phyloP scores from a whole-genome alignment of 2,888 invertebrate genomes.

The Conistra vaccinii region DNA sequence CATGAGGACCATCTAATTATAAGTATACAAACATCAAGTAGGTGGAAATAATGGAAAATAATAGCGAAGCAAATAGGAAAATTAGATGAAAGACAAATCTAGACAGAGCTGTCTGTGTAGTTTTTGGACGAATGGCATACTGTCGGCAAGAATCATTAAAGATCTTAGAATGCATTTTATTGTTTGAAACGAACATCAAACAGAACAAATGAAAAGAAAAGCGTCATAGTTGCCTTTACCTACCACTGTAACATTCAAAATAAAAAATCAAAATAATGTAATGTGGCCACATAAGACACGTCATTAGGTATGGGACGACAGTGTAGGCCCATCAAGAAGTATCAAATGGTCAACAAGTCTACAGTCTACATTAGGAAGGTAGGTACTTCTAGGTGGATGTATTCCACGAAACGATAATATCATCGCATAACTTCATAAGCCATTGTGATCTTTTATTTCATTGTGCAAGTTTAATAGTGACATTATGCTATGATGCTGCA shows the following conservation, averaged over 20 bases:
- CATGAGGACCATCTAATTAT: neutral
- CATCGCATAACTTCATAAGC: neutral
- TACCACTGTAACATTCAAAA: neutral
- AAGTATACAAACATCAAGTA: neutral
- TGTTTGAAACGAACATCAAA: conserved; percentile 26
- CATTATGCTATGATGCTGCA: conserved; percentile 30
- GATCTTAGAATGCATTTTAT: neutral
- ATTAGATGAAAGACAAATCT: conserved; percentile 22
- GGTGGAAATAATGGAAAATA: neutral
- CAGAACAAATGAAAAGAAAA: too few relatives aligned
- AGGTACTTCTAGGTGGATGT: neutral
- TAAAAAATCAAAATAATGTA: too few relatives aligned
- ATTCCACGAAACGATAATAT: neutral
- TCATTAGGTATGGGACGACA: too few relatives aligned
- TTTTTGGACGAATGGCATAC: neutral
- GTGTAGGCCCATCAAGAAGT: too few relatives aligned
- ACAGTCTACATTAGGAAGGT: too few relatives aligned
- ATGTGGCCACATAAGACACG: too few relatives aligned
- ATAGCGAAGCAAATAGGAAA: neutral
- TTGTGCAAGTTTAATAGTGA: conserved; percentile 10
- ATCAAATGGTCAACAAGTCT: too few relatives aligned
- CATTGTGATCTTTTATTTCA: neutral
- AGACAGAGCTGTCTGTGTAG: conserved; percentile 18
- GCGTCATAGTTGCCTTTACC: neutral
- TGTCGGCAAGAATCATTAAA: conserved; percentile 3